Percentiles rank a stretch among this genome's conserved stretches.
These are phyloP conservation scores for Hypomecis atomaria DNA, from an alignment of 2,888 invertebrate species.

Conservation along the genomic window DNA sequence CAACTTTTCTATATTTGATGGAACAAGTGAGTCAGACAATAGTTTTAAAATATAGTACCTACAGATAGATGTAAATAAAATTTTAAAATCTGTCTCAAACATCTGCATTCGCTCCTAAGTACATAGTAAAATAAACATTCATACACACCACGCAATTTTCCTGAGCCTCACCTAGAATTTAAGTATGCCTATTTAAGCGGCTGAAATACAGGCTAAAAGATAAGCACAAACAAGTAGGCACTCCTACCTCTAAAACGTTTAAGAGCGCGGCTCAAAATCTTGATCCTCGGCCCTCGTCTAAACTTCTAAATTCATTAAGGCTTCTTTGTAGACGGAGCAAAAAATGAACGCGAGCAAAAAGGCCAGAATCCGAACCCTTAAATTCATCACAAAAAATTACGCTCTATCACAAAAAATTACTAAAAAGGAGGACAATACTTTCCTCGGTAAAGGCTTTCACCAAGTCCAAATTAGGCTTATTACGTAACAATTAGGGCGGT, in stretches of 20 bases:
- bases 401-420: slow-evolving; percentile 26
- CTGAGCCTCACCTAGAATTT: too few relatives aligned
- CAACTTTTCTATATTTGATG: too few relatives aligned
- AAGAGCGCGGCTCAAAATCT: slow-evolving; percentile 1
- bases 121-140: too few relatives aligned
- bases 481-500: slow-evolving; percentile 40
- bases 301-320: slow-evolving; percentile 23
- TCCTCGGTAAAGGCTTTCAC: slow-evolving; percentile 29
- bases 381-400: slow-evolving; percentile 26
- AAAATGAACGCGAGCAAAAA: slow-evolving; percentile 26
- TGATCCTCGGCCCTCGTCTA: slow-evolving; percentile 14
- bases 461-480: slow-evolving; percentile 40
- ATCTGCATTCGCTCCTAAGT: too few relatives aligned
- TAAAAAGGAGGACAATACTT: slow-evolving; percentile 36
- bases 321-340: slow-evolving; percentile 14
- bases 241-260: slow-evolving; percentile 4
- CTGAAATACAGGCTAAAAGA: not conserved
- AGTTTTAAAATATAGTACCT: too few relatives aligned
- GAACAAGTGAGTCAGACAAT: too few relatives aligned
- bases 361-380: slow-evolving; percentile 23
- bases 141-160: too few relatives aligned
- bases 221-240: not conserved
- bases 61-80: too few relatives aligned
- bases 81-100: too few relatives aligned
- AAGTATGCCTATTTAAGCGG: too few relatives aligned